Base-by-base conservation (phyloP, 2,797 vertebrate species). In the Microhierax caerulescens region DNA sequence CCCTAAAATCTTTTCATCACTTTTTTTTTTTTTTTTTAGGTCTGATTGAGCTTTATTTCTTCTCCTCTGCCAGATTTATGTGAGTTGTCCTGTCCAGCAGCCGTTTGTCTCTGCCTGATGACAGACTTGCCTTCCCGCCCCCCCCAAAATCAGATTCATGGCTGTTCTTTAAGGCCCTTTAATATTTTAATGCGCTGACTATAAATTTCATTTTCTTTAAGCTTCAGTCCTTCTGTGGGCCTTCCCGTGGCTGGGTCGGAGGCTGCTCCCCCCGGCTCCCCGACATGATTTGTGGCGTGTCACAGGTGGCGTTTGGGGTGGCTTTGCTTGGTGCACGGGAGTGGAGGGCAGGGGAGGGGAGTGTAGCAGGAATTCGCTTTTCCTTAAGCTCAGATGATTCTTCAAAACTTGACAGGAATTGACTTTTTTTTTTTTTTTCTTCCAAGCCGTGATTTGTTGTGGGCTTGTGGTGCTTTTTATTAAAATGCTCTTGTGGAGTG, bases 121-220 rank as follows among this genome's bases (percentile, higher is more conserved):
- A 98, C 97, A 98, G 97, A 94, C 95, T 85, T 95, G 95, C 45
- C 24, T 94, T 54, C 6, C 18, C 32, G 23, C 13, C 4, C 32
- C 37, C 15, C 60, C 85, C 22, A 65, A 80, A 90, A 88, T 97
- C 97, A 98, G 98, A 98, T 98, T 98, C 98, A 98, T 97, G 95
- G 98, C 97, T 63, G 85, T 97, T 98, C 97, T 98, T 95, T 98
- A 95, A 98, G 97, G 97, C 92, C 96, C 96, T 98, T 98, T 98
- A 98, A 97, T 98, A 98, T 98, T 98, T 98, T 98, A 98, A 98
- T 98, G 97, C 97, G 96, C 91, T 68, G 88, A 97, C 97, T 96
- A 98, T 98, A 98, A 98, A 98, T 98, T 98, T 95, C n/a, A 77
- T 97, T 97, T 98, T 96, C 97, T 96, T 94, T 97, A 95, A 94